Evolutionary conservation across 2,797 vertebrate species (phyloP), one percentile per base, ranked within the genome.

Genomic region (Pteropus rufus): DNA sequence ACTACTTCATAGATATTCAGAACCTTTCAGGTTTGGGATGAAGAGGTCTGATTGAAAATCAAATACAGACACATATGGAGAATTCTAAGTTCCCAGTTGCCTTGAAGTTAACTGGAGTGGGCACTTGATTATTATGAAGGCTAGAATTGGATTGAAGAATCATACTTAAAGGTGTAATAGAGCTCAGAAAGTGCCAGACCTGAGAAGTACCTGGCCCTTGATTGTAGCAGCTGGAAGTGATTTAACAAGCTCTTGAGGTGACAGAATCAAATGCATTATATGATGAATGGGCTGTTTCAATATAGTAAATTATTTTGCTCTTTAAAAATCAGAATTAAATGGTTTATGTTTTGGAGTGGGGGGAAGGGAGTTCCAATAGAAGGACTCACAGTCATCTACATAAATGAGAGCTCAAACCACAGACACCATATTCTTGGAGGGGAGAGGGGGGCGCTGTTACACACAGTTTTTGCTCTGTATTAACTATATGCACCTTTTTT

Each of bases 171-270:
- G 98, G 98, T 98, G 98, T 98, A 98, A 98, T 98, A 97, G 97
- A 98, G 98, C 98, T 98, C 96, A 98, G 98, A 98, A 98, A 98
- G 98, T 98, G 98, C 87, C 98, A 98, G 98, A 98, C 98, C 98
- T 98, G 97, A 98, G 97, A 98, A 99, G 98, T 98, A 98, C 98
- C 98, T 98, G 98, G 97, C 96, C 98, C 98, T 98, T 98, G 98
- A 98, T 99, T 99, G 98, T 98, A 98, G 98, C 98, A 98, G 98
- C 98, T 98, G 98, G 98, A 98, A 99, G 98, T 98, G 98, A 98
- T 98, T 99, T 98, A 98, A 98, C 98, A 98, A 98, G 98, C 98
- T 98, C 98, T 99, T 98, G 98, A 99, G 97, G 97, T 98, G 98
- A 98, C 98, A 98, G 98, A 98, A 98, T 98, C 98, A 98, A 98